Conservation (phyloP, 2,797 vertebrate species). For the Gallinago solitaria region DNA sequence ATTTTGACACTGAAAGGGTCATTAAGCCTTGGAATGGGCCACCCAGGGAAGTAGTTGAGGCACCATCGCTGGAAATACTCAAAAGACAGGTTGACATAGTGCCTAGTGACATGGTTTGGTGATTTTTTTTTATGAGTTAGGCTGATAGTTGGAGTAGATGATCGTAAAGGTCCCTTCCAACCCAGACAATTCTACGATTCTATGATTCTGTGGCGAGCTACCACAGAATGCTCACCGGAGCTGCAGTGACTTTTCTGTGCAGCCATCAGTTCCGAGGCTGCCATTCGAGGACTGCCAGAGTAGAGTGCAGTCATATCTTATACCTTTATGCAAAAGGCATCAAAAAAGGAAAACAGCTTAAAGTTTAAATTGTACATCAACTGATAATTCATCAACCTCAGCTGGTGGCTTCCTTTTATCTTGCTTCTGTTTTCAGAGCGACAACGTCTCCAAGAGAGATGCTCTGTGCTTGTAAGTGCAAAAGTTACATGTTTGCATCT, state of each 20-base stretch:
- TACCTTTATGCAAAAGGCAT: not conserved
- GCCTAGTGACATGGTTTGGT: too few species aligned
- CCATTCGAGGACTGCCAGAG: not conserved
- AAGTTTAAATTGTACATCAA: not conserved
- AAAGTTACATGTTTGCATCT: not conserved
- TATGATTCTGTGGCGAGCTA: too few species aligned
- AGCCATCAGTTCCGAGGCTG: not conserved
- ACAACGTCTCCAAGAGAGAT: fast-evolving
- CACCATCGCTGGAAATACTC: too few species aligned
- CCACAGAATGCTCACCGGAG: not conserved
- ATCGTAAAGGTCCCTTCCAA: too few species aligned
- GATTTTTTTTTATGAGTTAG: too few species aligned
- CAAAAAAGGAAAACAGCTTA: not conserved
- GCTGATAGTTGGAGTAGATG: too few species aligned
- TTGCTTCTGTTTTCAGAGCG: fast-evolving
- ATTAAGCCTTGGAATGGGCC: too few species aligned
- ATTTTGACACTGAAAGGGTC: too few species aligned
- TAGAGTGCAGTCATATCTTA: not conserved
- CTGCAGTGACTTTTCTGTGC: not conserved
- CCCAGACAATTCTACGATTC: too few species aligned
- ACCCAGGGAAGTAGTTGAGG: too few species aligned
- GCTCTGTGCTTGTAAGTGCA: not conserved
- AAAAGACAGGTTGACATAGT: too few species aligned
- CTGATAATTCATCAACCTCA: not conserved
- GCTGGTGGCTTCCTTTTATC: not conserved